Evolutionary conservation across 2,888 invertebrate genomes (phyloP), one percentile per base, ranked within the genome.

Genomic region (Xestia c-nigrum): DNA sequence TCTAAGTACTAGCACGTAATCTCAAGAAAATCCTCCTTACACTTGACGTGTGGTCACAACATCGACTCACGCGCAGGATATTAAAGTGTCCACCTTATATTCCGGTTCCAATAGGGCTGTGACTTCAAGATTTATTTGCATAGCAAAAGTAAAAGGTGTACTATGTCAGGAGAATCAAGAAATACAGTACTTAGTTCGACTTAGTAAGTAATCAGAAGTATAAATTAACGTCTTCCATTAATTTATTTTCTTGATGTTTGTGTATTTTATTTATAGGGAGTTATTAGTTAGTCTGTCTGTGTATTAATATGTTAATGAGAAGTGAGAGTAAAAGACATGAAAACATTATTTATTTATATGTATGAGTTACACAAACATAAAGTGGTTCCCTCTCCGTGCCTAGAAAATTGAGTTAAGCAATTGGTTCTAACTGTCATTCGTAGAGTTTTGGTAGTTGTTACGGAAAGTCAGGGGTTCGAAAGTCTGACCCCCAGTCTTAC

Each of bases 21-120:
- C 81, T n/a, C 65, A 46, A 76, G 81, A 85, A 83, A 85, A 87
- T 90, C 89, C 89, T 81, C 74, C 80, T 83, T 76, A 52, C 47
- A 71, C 59, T 31, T 83, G 90, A 89, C 90, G 89, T 80, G 88
- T 92, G 93, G 95, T 93, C 95, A 94, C 93, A 91, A 91, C 91
- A 92, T 83, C 19, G 46, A 88, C 89, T 88, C 85, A 77, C 78
- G 84, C 89, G 87, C 88, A 89, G 87, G 87, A 89, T 90, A 91
- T 91, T 92, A 92, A 90, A 89, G 83, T 89, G 90, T 91, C 92
- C 90, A 88, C 90, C 85, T 85, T 87, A 92, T 91, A 93, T 91
- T 92, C 94, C 91, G 92, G 94, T 94, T 93, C 47, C 10, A 61
- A 14, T 84, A 88, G 88, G 88, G 88, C 31, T 88, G 89, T 24